These are phyloP conservation scores for Caenorhabditis remanei DNA, from an alignment of 1,140 invertebrate species.

Conservation along the genomic window DNA sequence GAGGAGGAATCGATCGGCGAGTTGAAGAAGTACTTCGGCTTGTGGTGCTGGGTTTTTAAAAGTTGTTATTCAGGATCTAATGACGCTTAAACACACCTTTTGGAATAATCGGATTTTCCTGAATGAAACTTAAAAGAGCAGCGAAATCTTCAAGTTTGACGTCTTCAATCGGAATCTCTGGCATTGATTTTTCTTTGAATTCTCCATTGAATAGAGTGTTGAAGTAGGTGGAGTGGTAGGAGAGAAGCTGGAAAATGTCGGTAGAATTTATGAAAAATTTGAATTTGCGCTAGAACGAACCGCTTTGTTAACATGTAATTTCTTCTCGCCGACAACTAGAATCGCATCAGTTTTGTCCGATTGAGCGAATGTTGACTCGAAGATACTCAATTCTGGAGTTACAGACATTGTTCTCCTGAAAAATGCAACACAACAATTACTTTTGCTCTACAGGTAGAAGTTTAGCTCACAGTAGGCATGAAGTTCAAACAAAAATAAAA, in stretches of 20 bases:
- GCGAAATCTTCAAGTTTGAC: neutral
- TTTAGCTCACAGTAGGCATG: no score
- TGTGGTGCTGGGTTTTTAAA: no score
- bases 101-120: neutral
- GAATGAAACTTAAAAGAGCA: neutral
- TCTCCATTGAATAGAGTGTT: neutral
- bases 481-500: no score
- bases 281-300: no score
- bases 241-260: neutral
- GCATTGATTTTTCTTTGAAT: constrained; percentile 2
- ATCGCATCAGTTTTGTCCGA: constrained; percentile 5
- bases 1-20: no score
- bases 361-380: neutral
- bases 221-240: neutral
- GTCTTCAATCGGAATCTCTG: neutral
- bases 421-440: no score
- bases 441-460: no score
- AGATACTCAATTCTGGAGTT: neutral
- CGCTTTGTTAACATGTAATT: constrained; percentile 13
- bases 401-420: no score
- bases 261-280: neutral
- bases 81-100: neutral
- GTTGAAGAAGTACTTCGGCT: no score
- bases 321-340: neutral
- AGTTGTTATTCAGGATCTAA: no score